Evolutionary conservation across 2,888 invertebrate genomes (phyloP).

Genomic region (Xestia sexstrigata): DNA sequence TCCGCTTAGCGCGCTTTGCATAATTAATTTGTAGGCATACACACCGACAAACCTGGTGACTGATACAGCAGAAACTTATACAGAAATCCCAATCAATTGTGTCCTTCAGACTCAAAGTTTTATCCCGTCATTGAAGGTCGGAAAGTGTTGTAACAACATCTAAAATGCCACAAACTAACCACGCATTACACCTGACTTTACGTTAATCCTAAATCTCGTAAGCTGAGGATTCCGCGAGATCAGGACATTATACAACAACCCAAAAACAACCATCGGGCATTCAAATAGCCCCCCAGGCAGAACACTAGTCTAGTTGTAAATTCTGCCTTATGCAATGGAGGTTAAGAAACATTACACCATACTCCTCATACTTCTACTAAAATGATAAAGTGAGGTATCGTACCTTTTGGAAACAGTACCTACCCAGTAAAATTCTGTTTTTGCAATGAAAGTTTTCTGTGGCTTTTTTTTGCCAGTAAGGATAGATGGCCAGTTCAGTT

Average conservation of each 20-base stretch:
- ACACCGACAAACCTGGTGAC: background rate
- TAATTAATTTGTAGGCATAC: conserved; percentile 65
- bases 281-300: no score
- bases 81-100: background rate
- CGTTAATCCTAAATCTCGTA: background rate
- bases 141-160: background rate
- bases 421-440: no score
- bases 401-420: no score
- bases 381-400: no score
- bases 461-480: no score
- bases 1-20: conserved; percentile 45
- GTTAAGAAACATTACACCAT: no score
- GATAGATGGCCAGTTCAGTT: background rate
- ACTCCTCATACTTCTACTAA: no score
- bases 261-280: no score
- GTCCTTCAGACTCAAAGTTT: background rate
- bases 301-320: no score
- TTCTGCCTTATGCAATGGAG: no score
- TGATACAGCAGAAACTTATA: background rate
- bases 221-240: background rate
- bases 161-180: background rate
- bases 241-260: no score
- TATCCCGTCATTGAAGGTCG: background rate
- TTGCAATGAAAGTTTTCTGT: no score
- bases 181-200: background rate